Conservation (phyloP, 2,797 vertebrate species). For the Lerista edwardsae region DNA sequence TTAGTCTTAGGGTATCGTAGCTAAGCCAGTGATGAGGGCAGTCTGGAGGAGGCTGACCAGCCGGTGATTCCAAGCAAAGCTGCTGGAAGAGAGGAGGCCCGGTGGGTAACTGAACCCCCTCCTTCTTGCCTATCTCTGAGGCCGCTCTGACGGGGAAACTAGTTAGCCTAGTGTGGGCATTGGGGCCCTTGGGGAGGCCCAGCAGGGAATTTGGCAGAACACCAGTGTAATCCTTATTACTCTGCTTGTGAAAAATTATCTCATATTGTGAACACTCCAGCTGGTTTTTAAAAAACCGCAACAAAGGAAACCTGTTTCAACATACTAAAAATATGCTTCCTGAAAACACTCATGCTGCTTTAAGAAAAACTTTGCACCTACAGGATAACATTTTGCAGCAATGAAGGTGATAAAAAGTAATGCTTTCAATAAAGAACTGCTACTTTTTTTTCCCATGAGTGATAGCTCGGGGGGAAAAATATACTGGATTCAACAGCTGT, state of each 20-base stretch:
- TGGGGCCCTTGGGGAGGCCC: no score
- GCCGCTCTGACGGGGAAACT: no score
- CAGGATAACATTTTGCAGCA: background rate
- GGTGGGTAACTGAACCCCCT: no score
- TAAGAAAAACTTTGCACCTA: background rate
- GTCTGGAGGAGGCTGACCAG: no score
- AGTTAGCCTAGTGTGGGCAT: no score
- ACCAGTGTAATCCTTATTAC: background rate
- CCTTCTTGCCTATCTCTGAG: no score
- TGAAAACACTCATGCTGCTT: background rate
- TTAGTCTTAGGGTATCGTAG: no score
- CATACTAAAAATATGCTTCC: background rate
- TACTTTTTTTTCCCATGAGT: background rate
- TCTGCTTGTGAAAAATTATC: background rate
- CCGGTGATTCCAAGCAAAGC: no score
- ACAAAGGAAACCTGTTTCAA: background rate
- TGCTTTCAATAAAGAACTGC: background rate
- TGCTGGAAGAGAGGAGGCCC: no score
- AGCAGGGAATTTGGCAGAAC: no score
- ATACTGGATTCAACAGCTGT: slow-evolving; percentile 11
- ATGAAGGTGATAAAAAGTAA: background rate
- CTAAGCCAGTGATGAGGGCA: no score
- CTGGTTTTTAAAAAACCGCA: background rate
- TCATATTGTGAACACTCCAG: background rate
- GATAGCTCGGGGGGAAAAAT: background rate